phyloP scores from a whole-genome alignment of 2,113 vertebrate species.

The Orycteropus afer region DNA sequence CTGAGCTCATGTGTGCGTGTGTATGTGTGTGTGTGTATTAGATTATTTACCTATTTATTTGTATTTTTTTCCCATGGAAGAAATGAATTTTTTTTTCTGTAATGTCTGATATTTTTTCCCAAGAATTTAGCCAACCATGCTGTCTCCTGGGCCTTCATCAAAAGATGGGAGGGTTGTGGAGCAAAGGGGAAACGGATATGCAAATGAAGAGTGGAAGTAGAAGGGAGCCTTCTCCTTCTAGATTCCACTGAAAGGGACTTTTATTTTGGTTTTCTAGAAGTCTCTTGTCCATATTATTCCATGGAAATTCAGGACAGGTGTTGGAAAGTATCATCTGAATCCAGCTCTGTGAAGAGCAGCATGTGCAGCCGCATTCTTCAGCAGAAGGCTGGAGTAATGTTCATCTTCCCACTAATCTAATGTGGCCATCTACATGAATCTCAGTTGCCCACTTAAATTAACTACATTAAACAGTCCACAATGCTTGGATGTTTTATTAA shows the following conservation, averaged over 20 bases:
- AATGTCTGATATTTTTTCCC: background rate
- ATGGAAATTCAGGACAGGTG: background rate
- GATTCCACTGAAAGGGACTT: background rate
- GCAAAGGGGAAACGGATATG: accelerated
- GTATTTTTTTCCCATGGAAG: background rate
- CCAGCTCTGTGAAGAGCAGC: background rate
- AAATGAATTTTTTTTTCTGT: background rate
- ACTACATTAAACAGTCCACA: conserved; percentile 48
- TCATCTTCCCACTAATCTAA: conserved; percentile 47
- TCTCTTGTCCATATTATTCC: background rate
- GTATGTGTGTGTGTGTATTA: background rate
- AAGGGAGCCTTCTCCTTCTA: background rate
- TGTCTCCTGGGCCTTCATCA: background rate
- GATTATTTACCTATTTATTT: background rate
- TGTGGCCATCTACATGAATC: conserved; percentile 32
- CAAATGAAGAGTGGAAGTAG: background rate
- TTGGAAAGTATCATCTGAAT: background rate
- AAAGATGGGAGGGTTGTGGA: background rate
- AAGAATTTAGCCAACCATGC: background rate
- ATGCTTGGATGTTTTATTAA: conserved; percentile 67
- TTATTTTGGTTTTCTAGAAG: background rate
- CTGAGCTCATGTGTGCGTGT: background rate
- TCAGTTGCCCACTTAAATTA: conserved; percentile 51
- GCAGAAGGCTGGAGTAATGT: background rate
- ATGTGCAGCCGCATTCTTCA: background rate